Conservation (phyloP, 2,113 vertebrate genomes). For the Nothoprocta perdicaria region DNA sequence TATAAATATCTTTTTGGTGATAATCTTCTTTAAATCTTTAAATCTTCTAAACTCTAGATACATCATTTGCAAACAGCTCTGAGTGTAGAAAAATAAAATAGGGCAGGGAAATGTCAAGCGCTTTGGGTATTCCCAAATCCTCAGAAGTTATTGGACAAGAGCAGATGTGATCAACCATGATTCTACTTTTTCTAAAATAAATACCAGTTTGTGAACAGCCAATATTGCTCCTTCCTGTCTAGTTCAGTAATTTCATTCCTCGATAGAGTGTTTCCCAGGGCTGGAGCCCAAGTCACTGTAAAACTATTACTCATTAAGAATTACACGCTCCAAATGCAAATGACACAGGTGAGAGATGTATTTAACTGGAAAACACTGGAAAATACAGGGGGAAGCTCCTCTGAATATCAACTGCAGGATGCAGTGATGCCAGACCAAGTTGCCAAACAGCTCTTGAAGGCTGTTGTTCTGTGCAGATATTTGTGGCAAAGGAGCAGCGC, state of each 20-base stretch:
- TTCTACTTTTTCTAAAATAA: background rate
- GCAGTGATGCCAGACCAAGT: background rate
- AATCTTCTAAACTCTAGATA: background rate
- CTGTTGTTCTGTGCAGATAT: background rate
- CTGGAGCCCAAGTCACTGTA: background rate
- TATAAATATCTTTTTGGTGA: background rate
- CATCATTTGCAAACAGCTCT: background rate
- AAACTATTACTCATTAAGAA: background rate
- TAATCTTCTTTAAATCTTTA: background rate
- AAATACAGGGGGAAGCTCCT: background rate
- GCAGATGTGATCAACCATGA: accelerated
- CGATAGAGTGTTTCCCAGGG: accelerated
- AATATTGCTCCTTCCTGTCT: background rate
- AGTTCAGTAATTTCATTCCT: accelerated
- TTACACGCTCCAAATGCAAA: background rate
- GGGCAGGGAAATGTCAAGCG: background rate
- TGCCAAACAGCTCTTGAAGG: background rate
- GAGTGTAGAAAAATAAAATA: background rate
- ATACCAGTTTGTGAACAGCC: background rate
- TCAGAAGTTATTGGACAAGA: background rate
- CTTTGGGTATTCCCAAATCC: background rate
- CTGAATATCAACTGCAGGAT: background rate
- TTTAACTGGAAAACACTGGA: background rate
- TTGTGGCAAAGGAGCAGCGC: background rate
- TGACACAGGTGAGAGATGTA: background rate